Evolutionary conservation across 2,797 vertebrate species (phyloP).

Genomic region (Chaenodraco wilsoni): DNA sequence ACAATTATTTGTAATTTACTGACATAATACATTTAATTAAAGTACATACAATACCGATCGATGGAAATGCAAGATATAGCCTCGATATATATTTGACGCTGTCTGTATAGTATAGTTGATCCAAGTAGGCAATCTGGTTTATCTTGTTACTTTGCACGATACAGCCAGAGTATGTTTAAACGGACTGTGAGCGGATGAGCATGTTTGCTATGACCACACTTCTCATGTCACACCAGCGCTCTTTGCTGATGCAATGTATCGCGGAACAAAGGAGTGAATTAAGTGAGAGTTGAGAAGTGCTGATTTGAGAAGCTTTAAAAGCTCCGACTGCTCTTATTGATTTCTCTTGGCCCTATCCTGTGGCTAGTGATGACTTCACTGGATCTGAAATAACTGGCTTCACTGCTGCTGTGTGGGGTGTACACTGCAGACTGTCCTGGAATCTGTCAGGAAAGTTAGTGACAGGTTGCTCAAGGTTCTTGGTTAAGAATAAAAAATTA

Average conservation of each 20-base stretch:
- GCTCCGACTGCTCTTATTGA: slow-evolving; percentile 28
- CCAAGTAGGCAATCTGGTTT: not conserved
- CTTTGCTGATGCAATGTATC: not conserved
- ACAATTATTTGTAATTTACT: too few relatives aligned
- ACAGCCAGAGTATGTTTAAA: not conserved
- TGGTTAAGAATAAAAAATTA: too few relatives aligned
- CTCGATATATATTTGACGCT: too few relatives aligned
- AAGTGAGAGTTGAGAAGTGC: slow-evolving; percentile 29
- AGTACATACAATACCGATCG: too few relatives aligned
- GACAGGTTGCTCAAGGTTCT: not conserved
- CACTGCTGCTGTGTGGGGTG: not conserved
- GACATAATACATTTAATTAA: too few relatives aligned
- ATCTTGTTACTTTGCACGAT: slow-evolving; percentile 4
- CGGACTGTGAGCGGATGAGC: not conserved
- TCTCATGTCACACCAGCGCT: not conserved
- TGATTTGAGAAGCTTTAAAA: slow-evolving; percentile 30
- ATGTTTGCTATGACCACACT: not conserved
- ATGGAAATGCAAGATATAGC: too few relatives aligned
- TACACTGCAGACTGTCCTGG: not conserved
- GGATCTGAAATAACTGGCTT: slow-evolving; percentile 19
- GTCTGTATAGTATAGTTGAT: too few relatives aligned
- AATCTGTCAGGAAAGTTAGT: not conserved
- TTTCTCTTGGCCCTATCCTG: slow-evolving; percentile 13
- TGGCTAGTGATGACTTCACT: slow-evolving; percentile 30
- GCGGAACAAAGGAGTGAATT: slow-evolving; percentile 32